Base-by-base conservation (phyloP, 2,888 invertebrate genomes). In the Cheilosia impressa region DNA sequence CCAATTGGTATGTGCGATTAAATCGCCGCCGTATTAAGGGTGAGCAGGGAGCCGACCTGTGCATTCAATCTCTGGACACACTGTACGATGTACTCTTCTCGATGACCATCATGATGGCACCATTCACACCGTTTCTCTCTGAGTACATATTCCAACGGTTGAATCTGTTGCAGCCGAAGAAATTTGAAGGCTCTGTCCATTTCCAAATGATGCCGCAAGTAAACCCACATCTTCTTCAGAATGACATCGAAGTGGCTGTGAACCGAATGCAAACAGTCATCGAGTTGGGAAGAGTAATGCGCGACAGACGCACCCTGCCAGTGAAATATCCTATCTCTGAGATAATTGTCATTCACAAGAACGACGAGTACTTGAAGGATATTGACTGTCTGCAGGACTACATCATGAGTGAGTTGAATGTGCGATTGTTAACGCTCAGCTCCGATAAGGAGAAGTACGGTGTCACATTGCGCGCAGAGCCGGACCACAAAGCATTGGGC, bases 1-100 rank as follows among this genome's bases (percentile, higher is more conserved):
- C 99, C 34, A 99, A 99, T 92, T 99, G 99, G 98, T 99, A 99
- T 91, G 98, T 99, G 38, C 94, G 99, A 87, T 96, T 99, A 95
- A 99, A 99, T 92, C 95, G 99, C 75, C 96, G 96, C 89, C 94
- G 99, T 66, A 94, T 99, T 82, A 99, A 99, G 93, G 99, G 99
- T 50, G 98, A 98, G 90, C 94, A 93, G 87, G 97, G 97, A 0
- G 91, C 93, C 2, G 94, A 94, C 38, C 98, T 99, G 90, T 97
- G 98, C 90, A 94, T 95, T 82, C 94, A 95, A 73, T 97, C 99
- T 0, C 92, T 99, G 72, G 95, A 96, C 88, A 98, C 99, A 0
- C 93, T 99, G 9, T 98, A 96, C 91, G 95, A 95, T 88, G 97
- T 99, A 0, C 93, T 99, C 41, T 96, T 96, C 90, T 95, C 96